Percentiles rank a stretch among this genome's conserved stretches.
These are phyloP conservation scores for Triplophysa tibetana DNA, from an alignment of 2,113 vertebrate genomes.

Conservation along the genomic window DNA sequence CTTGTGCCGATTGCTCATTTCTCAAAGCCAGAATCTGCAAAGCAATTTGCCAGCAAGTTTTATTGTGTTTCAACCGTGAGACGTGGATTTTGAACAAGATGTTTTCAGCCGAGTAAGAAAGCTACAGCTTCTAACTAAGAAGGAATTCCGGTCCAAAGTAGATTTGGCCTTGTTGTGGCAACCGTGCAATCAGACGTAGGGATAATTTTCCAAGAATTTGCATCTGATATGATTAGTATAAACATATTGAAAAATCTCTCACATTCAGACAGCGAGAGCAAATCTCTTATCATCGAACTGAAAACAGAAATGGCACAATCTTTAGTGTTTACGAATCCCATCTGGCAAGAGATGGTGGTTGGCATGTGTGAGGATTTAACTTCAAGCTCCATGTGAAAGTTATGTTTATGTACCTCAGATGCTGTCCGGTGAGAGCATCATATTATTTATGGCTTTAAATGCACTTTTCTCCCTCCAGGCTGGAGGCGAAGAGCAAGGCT, in stretches of 20 bases:
- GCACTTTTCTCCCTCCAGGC: slow-evolving; percentile 1
- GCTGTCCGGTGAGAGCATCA: slow-evolving; percentile 42
- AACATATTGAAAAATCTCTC: background rate
- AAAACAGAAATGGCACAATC: slow-evolving; percentile 5
- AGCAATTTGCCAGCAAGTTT: slow-evolving; percentile 18
- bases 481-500: slow-evolving; percentile 16
- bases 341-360: background rate
- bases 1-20: background rate
- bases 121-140: background rate
- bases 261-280: background rate
- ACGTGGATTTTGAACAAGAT: background rate
- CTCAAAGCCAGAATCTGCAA: background rate
- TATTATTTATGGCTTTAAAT: slow-evolving; percentile 44
- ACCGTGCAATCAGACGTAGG: background rate
- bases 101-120: background rate
- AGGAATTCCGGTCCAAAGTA: background rate
- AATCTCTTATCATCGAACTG: background rate
- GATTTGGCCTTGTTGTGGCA: background rate
- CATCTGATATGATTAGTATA: background rate
- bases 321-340: background rate
- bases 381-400: slow-evolving; percentile 17
- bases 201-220: background rate
- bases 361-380: slow-evolving; percentile 12
- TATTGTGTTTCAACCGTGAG: slow-evolving; percentile 21
- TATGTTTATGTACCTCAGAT: slow-evolving; percentile 21